Conservation (phyloP, 2,888 invertebrate species). For the Drosophila diplacantha region DNA sequence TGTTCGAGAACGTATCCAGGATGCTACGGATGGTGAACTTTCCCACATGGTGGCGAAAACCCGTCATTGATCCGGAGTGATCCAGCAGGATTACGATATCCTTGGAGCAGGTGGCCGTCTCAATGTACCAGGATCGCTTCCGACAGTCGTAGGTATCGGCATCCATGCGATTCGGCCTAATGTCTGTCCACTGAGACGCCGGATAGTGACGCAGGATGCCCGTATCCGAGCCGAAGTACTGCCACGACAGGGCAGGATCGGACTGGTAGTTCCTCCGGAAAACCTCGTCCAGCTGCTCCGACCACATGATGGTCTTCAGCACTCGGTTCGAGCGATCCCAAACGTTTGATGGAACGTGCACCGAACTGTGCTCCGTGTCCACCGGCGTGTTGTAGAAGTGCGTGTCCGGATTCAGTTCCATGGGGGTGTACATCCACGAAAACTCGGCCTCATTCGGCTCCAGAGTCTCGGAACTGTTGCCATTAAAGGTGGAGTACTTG, state of each 20-base stretch:
- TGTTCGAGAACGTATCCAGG: slow-evolving; percentile 96
- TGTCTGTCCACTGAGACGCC: slow-evolving; percentile 83
- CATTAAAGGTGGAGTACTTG: slow-evolving; percentile 83
- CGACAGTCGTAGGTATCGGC: slow-evolving; percentile 94
- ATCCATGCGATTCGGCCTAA: slow-evolving; percentile 74
- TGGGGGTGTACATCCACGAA: slow-evolving; percentile 79
- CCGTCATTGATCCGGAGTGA: slow-evolving; percentile 97
- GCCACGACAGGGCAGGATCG: slow-evolving; percentile 96
- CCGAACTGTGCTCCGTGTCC: slow-evolving; percentile 88
- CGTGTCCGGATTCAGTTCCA: slow-evolving; percentile 84
- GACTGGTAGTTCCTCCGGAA: slow-evolving; percentile 91
- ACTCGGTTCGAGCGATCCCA: slow-evolving; percentile 86
- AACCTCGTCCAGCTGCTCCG: slow-evolving; percentile 88
- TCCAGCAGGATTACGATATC: slow-evolving; percentile 97
- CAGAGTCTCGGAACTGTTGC: slow-evolving; percentile 65
- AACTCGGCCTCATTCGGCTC: slow-evolving; percentile 70
- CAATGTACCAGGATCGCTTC: slow-evolving; percentile 96
- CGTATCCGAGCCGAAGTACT: slow-evolving; percentile 96
- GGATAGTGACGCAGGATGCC: slow-evolving; percentile 97
- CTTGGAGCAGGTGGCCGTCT: slow-evolving; percentile 98
- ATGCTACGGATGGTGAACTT: slow-evolving; percentile 92
- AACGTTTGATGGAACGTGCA: slow-evolving; percentile 96
- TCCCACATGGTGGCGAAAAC: slow-evolving; percentile 86
- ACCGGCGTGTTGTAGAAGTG: slow-evolving; percentile 92
- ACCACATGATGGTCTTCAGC: slow-evolving; percentile 91